These are phyloP conservation scores for Neodon shergylaensis DNA, from an alignment of 2,113 vertebrate genomes.

Conservation along the genomic window DNA sequence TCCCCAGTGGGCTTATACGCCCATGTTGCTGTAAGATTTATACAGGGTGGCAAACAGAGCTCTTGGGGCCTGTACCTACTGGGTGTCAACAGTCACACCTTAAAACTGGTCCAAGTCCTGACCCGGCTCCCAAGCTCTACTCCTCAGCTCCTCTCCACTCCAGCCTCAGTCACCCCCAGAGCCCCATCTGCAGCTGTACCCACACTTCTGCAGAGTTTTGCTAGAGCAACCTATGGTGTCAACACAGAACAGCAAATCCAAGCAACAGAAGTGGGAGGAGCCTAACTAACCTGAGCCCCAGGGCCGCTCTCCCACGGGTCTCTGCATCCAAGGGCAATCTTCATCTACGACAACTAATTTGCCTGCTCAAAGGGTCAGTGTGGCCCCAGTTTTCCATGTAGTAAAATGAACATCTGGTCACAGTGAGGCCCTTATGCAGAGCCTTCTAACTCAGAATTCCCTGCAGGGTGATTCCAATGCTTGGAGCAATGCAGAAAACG, in stretches of 20 bases:
- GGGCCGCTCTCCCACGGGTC: not conserved
- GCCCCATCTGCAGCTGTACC: not conserved
- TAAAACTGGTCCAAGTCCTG: not conserved
- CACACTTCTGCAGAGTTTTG: not conserved
- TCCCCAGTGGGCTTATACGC: not conserved
- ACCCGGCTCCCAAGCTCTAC: not conserved
- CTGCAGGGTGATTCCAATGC: not conserved
- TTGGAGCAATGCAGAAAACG: not conserved
- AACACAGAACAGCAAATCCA: not conserved
- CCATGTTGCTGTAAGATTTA: not conserved
- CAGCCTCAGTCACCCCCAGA: not conserved
- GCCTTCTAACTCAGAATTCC: not conserved
- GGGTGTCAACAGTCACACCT: not conserved
- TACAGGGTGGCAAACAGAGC: not conserved
- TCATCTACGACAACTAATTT: conserved; percentile 52
- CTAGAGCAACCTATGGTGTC: not conserved
- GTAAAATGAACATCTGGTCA: conserved; percentile 78
- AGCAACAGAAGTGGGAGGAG: not conserved
- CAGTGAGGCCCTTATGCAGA: not conserved
- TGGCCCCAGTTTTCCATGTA: conserved; percentile 70
- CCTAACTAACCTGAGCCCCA: not conserved
- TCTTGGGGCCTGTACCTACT: not conserved
- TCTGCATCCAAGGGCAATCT: conserved; percentile 4
- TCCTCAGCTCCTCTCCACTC: not conserved
- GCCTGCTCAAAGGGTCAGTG: conserved; percentile 52